Base-by-base conservation (phyloP, 2,113 vertebrate species). In the Podarcis muralis region DNA sequence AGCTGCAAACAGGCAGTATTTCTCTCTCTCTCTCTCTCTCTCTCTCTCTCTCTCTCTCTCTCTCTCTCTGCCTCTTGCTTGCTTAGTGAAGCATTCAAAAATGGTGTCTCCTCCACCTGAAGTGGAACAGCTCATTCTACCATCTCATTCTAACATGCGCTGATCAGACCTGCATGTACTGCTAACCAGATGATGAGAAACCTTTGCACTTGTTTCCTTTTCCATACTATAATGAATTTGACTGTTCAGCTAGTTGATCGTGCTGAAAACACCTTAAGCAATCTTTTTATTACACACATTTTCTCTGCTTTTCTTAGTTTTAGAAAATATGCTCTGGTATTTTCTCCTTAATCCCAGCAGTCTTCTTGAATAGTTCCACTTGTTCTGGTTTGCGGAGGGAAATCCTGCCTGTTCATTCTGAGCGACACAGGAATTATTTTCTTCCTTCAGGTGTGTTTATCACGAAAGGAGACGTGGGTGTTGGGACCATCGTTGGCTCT, bases 401-500 rank as follows among this genome's bases (percentile, higher is more conserved):
- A 76, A 32, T 65, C 27, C 59, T 35, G 2, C 35, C 37, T 40
- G 37, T 22, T 74, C 35, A 84, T 85, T 87, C 59, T 76, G 86
- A 71, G 85, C 91, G 80, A 91, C 75, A 30, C 68, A 74, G 53
- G 84, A 77, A 75, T 87, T 96, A 27, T 96, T 93, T 95, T 95
- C 6, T 48, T 53, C 27, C n/a, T n/a, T 27, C 97, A 99, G 99
- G 99, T 43, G 99, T 99, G 91, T 99, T 99, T 95, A 98, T 99
- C 95, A 99, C 99, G 76, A 99, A 99, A 96, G 98, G 99, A 18
- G 99, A 99, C 0, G 98, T 99, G 5, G 99, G 99, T 2, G 98
- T 99, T 37, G 99, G 99, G 85, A 99, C 99, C 93, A 99, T 99
- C 2, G 99, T 99, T 85, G 99, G 99, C 93, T 99, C 99, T 0